Evolutionary conservation across 2,888 invertebrate species (phyloP).

Genomic region (Argyresthia albistria): DNA sequence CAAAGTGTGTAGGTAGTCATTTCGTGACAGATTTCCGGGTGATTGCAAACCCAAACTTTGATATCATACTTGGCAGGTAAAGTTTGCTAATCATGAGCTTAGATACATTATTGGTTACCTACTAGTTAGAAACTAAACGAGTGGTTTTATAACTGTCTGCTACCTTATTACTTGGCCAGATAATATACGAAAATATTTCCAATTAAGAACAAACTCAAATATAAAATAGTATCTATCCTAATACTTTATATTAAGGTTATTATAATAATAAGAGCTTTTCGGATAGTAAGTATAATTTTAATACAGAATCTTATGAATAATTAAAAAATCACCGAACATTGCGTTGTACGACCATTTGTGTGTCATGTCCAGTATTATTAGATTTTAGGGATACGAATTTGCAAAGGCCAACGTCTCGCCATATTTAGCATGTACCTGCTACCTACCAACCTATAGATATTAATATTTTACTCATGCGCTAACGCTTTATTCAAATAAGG

Average conservation of each 20-base stretch:
- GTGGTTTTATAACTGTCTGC: neutral
- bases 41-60: too few species aligned
- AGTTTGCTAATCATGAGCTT: neutral
- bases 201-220: neutral
- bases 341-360: neutral
- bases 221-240: neutral
- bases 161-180: neutral
- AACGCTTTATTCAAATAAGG: conserved; percentile 14
- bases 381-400: conserved; percentile 29
- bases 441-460: conserved; percentile 37
- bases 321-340: conserved; percentile 35
- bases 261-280: conserved; percentile 63
- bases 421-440: conserved; percentile 30
- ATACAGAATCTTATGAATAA: conserved; percentile 58
- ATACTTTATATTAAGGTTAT: conserved; percentile 1
- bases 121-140: neutral
- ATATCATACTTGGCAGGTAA: neutral
- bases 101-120: neutral
- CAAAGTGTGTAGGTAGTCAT: too few species aligned
- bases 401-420: conserved; percentile 39
- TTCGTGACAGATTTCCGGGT: too few species aligned
- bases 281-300: conserved; percentile 63
- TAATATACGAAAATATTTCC: neutral
- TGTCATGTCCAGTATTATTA: conserved; percentile 65
- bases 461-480: conserved; percentile 46